These are phyloP conservation scores for Steinernema carpocapsae DNA, from an alignment of 2,888 invertebrate species.

Conservation along the genomic window DNA sequence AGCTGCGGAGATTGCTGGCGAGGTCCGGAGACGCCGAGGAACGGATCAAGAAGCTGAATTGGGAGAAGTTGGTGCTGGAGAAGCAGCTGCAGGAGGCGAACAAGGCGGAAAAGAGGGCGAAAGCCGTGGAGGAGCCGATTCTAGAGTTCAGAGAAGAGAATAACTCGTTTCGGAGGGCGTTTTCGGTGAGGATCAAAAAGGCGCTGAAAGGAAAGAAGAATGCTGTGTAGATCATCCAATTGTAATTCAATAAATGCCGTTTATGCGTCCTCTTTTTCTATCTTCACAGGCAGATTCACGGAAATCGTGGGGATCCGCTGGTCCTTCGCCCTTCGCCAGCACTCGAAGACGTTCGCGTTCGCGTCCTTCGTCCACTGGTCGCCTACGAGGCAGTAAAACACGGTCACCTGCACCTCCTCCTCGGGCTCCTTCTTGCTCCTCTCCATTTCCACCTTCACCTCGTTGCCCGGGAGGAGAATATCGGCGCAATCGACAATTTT, in stretches of 20 bases:
- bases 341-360: constrained; percentile 20
- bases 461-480: constrained; percentile 9
- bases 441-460: not conserved
- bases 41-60: too few species aligned
- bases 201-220: too few species aligned
- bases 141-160: too few species aligned
- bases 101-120: too few species aligned
- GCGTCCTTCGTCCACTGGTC: not conserved
- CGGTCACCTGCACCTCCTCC: not conserved
- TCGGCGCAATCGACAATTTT: constrained; percentile 7
- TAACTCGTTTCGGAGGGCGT: too few species aligned
- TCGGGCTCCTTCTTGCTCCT: not conserved
- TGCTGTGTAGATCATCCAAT: too few species aligned
- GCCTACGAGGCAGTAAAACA: constrained; percentile 4
- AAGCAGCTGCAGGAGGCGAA: too few species aligned
- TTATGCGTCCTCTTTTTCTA: not conserved
- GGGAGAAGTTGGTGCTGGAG: too few species aligned
- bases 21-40: too few species aligned
- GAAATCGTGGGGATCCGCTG: not conserved
- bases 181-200: too few species aligned
- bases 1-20: too few species aligned
- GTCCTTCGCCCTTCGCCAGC: not conserved
- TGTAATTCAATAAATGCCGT: not conserved
- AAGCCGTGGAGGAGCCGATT: too few species aligned
- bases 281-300: not conserved